phyloP scores from a whole-genome alignment of 2,888 invertebrate genomes.

The Parochlus steinenii region DNA sequence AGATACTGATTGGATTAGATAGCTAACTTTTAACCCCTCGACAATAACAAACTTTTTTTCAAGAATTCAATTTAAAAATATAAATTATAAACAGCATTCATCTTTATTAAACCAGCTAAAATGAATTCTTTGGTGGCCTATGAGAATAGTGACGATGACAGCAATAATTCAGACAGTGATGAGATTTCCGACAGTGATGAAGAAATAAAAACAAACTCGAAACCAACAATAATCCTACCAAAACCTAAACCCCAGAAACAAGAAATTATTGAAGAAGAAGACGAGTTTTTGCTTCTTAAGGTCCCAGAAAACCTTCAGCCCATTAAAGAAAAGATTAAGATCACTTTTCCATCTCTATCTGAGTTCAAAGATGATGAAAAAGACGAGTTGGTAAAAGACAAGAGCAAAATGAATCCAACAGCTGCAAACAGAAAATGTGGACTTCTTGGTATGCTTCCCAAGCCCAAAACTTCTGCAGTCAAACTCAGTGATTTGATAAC shows the following conservation, averaged over 20 bases:
- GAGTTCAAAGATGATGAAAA: slow-evolving; percentile 28
- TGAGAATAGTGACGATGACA: no score
- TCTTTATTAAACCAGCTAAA: no score
- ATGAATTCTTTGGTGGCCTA: no score
- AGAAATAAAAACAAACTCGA: no score
- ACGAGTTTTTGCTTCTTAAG: slow-evolving; percentile 45
- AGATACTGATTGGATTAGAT: no score
- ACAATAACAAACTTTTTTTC: no score
- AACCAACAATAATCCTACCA: slow-evolving; percentile 16
- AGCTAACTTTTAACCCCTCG: no score
- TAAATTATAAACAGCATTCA: no score
- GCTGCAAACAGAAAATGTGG: slow-evolving; percentile 34
- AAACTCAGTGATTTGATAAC: slow-evolving; percentile 1
- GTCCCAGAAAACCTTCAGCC: slow-evolving; percentile 22
- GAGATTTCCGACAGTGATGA: no score
- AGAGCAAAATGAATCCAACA: slow-evolving; percentile 30
- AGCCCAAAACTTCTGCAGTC: slow-evolving; percentile 41
- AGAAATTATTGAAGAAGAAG: slow-evolving; percentile 37
- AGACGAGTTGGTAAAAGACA: slow-evolving; percentile 34
- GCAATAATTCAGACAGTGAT: no score
- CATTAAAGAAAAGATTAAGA: slow-evolving; percentile 37
- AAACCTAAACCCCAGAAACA: slow-evolving; percentile 15
- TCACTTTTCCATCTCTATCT: slow-evolving; percentile 48
- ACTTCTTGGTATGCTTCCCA: slow-evolving; percentile 50
- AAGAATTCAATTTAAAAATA: no score